phyloP scores from a whole-genome alignment of 2,888 invertebrate species.

The Platycnemis pennipes region DNA sequence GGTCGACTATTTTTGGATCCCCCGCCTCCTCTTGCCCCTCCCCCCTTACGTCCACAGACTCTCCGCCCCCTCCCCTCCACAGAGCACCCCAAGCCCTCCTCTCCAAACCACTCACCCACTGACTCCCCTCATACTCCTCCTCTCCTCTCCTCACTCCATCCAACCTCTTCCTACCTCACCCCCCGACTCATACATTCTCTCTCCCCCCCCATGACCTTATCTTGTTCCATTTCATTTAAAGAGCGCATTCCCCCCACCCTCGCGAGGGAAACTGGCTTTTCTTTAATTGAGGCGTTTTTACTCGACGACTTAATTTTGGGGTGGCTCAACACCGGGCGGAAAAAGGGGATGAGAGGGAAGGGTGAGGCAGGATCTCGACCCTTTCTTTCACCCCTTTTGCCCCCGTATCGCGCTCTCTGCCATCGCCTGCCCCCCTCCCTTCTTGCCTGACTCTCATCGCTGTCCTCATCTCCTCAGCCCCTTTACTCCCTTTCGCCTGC shows the following conservation, averaged over 20 bases:
- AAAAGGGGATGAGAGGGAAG: neutral
- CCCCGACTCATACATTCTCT: neutral
- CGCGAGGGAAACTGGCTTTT: neutral
- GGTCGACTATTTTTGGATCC: constrained; percentile 3
- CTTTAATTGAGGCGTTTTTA: constrained; percentile 8
- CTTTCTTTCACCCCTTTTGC: too few relatives aligned
- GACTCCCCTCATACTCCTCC: neutral
- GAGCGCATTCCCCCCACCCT: neutral
- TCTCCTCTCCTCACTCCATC: neutral
- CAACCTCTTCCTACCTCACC: neutral
- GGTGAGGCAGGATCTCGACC: neutral
- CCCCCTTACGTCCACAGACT: too few relatives aligned
- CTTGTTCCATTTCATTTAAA: neutral
- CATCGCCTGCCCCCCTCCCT: too few relatives aligned
- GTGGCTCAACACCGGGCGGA: neutral
- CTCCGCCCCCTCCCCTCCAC: too few relatives aligned
- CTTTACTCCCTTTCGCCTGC: too few relatives aligned
- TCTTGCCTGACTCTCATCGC: too few relatives aligned
- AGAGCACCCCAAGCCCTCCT: too few relatives aligned
- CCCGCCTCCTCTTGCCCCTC: too few relatives aligned
- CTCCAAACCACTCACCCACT: neutral
- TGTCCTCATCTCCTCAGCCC: too few relatives aligned
- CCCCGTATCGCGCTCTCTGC: too few relatives aligned
- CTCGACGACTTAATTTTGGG: neutral
- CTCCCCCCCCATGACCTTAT: neutral